phyloP scores from a whole-genome alignment of 2,888 invertebrate genomes.

The Tyria jacobaeae region DNA sequence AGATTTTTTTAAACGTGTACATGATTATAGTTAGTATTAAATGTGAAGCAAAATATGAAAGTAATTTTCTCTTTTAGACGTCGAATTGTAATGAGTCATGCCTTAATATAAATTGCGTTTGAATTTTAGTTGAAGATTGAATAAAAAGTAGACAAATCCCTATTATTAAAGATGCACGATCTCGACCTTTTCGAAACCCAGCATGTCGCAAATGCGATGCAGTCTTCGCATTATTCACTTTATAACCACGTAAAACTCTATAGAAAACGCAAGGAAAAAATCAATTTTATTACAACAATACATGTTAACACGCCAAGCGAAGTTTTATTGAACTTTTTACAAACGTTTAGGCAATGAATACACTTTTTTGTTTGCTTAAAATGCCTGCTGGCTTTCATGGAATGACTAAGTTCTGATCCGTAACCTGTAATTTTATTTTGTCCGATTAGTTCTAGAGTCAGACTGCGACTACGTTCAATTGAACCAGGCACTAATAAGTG shows the following conservation, averaged over 20 bases:
- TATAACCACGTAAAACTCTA: slow-evolving; percentile 1
- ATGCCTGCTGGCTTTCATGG: slow-evolving; percentile 35
- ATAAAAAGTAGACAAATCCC: not conserved
- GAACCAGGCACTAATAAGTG: slow-evolving; percentile 41
- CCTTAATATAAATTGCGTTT: too few relatives aligned
- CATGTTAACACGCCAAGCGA: slow-evolving; percentile 14
- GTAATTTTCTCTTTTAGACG: too few relatives aligned
- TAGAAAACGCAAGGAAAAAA: slow-evolving; percentile 6
- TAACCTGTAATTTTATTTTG: slow-evolving; percentile 55
- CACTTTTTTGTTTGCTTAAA: slow-evolving; percentile 35
- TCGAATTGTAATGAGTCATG: too few relatives aligned
- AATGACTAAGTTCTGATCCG: slow-evolving; percentile 45
- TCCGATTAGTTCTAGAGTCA: slow-evolving; percentile 75
- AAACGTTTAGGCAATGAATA: slow-evolving; percentile 20
- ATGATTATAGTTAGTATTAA: too few relatives aligned
- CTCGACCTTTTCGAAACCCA: not conserved
- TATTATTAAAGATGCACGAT: not conserved
- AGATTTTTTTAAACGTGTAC: too few relatives aligned
- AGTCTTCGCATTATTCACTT: not conserved
- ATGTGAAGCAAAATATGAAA: too few relatives aligned
- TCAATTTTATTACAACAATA: slow-evolving; percentile 15
- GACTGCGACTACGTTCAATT: slow-evolving; percentile 48
- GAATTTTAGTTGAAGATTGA: not conserved
- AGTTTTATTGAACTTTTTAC: slow-evolving; percentile 28
- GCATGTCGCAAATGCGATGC: slow-evolving; percentile 1